phyloP scores from a whole-genome alignment of 2,888 invertebrate genomes.

The Hirtodrosophila duncani region DNA sequence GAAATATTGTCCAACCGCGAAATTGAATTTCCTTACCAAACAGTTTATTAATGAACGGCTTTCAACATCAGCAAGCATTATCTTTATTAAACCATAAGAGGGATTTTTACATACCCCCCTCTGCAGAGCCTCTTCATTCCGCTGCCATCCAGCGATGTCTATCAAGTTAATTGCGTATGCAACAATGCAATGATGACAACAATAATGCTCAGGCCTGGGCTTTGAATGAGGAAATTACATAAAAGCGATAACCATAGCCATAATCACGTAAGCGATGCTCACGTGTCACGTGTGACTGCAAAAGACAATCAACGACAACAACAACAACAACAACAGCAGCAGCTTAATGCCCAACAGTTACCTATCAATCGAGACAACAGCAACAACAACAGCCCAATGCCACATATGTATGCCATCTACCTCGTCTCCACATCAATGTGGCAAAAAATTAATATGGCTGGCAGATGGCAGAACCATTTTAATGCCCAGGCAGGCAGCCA shows the following conservation, averaged over 20 bases:
- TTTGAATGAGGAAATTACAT: constrained; percentile 62
- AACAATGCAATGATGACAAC: constrained; percentile 26
- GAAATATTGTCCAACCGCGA: too few species aligned
- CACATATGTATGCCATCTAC: constrained; percentile 2
- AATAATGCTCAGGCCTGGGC: constrained; percentile 52
- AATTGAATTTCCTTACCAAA: too few species aligned
- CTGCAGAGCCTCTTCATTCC: too few species aligned
- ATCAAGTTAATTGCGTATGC: constrained; percentile 26
- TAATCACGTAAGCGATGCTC: constrained; percentile 46
- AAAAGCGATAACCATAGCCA: constrained; percentile 65
- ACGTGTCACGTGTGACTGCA: constrained; percentile 56
- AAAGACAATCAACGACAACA: background rate
- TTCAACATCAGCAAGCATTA: too few species aligned
- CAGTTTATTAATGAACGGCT: too few species aligned
- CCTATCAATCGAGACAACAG: constrained; percentile 28
- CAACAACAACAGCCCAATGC: constrained; percentile 26
- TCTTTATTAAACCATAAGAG: too few species aligned
- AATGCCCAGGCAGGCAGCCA: constrained; percentile 54
- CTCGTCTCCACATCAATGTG: constrained; percentile 24
- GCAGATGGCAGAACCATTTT: constrained; percentile 53
- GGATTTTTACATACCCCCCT: too few species aligned
- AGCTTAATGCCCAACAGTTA: constrained; percentile 32
- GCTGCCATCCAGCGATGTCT: constrained; percentile 3
- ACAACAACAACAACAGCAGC: constrained; percentile 17
- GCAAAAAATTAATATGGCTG: constrained; percentile 61